Evolutionary conservation across 2,797 vertebrate species (phyloP).

Genomic region (Macrochelys suwanniensis): DNA sequence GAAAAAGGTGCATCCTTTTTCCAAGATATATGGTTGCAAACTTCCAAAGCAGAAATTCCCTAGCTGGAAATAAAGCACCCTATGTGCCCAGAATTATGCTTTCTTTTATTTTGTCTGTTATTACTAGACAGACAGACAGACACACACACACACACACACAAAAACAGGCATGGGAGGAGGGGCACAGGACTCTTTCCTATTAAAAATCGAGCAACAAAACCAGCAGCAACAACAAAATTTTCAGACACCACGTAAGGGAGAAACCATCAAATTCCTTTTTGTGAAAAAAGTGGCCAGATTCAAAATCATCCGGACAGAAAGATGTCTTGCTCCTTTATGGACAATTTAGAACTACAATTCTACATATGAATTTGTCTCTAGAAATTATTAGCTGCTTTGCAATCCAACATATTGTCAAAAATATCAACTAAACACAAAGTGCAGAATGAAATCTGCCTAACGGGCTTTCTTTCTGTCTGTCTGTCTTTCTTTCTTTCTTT

Average conservation of each 20-base stretch:
- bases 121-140: not conserved
- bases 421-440: not conserved
- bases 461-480: too few relatives aligned
- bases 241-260: not conserved
- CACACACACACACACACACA: not conserved
- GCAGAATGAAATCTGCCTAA: not conserved
- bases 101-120: not conserved
- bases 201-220: not conserved
- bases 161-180: not conserved
- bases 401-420: not conserved
- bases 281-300: not conserved
- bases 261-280: not conserved
- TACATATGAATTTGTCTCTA: not conserved
- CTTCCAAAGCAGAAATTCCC: not conserved
- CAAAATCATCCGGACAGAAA: not conserved
- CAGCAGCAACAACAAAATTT: not conserved
- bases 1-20: not conserved
- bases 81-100: not conserved
- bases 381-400: not conserved
- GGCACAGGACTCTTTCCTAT: not conserved
- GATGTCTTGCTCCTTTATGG: not conserved
- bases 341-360: not conserved
- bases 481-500: too few relatives aligned
- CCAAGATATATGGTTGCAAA: not conserved
- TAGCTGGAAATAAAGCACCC: not conserved